A percentile compares a stretch with the other conserved stretches of the same genome.
Evolutionary conservation across 2,797 vertebrate species (phyloP).

Genomic region (Kryptolebias ocellatus): DNA sequence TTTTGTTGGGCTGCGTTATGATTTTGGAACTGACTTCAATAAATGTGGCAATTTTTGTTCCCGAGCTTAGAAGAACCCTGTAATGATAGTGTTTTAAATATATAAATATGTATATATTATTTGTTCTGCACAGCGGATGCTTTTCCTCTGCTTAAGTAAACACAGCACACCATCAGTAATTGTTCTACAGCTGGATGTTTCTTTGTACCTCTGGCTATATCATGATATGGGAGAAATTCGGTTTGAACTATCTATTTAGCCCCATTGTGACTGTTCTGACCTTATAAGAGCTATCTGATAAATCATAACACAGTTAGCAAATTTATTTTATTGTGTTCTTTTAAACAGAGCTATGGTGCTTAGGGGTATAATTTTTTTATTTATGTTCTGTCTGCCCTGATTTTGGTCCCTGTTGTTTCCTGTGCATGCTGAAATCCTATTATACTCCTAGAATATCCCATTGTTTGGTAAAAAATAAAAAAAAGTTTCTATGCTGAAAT

Average conservation of each 20-base stretch:
- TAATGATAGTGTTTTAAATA: slow-evolving; percentile 11
- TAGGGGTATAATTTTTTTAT: slow-evolving; percentile 25
- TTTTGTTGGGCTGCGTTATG: slow-evolving; percentile 27
- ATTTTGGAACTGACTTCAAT: not conserved
- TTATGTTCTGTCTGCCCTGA: slow-evolving; percentile 36
- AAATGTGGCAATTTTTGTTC: slow-evolving; percentile 20
- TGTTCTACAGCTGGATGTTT: slow-evolving; percentile 35
- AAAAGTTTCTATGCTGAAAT: slow-evolving; percentile 5
- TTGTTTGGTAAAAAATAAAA: slow-evolving; percentile 30
- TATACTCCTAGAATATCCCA: slow-evolving; percentile 26
- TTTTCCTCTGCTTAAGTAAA: slow-evolving; percentile 29
- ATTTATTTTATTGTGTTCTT: slow-evolving; percentile 31
- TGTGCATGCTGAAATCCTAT: slow-evolving; percentile 23
- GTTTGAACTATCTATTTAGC: slow-evolving; percentile 63
- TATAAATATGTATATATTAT: slow-evolving; percentile 24
- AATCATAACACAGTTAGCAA: slow-evolving; percentile 53
- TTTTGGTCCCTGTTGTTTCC: slow-evolving; percentile 37
- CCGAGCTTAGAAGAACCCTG: slow-evolving; percentile 19
- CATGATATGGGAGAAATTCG: slow-evolving; percentile 50
- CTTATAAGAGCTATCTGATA: slow-evolving; percentile 57
- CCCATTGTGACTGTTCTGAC: slow-evolving; percentile 46
- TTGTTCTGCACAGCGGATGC: slow-evolving; percentile 9
- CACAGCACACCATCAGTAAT: slow-evolving; percentile 20
- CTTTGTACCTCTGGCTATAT: slow-evolving; percentile 41
- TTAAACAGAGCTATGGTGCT: slow-evolving; percentile 28